phyloP scores from a whole-genome alignment of 2,797 vertebrate species.

The Dendrocincla tyrannina region DNA sequence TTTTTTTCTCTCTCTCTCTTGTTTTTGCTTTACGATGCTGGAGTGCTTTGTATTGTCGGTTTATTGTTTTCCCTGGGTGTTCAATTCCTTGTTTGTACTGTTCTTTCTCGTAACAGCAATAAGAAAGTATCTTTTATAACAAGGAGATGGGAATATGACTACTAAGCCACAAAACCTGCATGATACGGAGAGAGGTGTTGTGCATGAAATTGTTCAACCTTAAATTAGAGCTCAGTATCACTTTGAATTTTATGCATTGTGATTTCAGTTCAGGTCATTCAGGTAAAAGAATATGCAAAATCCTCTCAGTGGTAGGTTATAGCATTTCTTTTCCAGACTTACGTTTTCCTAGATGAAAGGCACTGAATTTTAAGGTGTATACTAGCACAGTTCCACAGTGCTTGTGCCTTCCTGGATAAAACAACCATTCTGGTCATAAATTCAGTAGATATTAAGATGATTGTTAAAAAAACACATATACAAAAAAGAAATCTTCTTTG shows the following conservation, averaged over 20 bases:
- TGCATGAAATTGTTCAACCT: background rate
- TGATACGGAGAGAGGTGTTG: background rate
- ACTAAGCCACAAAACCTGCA: background rate
- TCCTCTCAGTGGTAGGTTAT: background rate
- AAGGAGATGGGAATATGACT: background rate
- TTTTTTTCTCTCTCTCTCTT: background rate
- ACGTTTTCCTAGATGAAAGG: background rate
- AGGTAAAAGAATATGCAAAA: background rate
- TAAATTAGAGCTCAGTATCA: background rate
- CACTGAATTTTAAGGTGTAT: background rate
- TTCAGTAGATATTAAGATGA: background rate
- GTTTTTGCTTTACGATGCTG: fast-evolving
- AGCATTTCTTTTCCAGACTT: background rate
- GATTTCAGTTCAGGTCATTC: background rate
- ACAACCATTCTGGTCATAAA: background rate
- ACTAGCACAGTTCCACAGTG: background rate
- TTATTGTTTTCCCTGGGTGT: background rate
- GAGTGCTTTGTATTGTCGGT: background rate
- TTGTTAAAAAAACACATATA: background rate
- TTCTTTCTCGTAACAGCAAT: background rate
- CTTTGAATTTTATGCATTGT: background rate
- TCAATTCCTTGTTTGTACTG: background rate
- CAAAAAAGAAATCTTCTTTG: background rate
- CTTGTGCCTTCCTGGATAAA: background rate
- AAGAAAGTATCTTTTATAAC: background rate